Evolutionary conservation across 2,888 invertebrate species (phyloP), one percentile per base, ranked within the genome.

Genomic region (Heliconius aoede): DNA sequence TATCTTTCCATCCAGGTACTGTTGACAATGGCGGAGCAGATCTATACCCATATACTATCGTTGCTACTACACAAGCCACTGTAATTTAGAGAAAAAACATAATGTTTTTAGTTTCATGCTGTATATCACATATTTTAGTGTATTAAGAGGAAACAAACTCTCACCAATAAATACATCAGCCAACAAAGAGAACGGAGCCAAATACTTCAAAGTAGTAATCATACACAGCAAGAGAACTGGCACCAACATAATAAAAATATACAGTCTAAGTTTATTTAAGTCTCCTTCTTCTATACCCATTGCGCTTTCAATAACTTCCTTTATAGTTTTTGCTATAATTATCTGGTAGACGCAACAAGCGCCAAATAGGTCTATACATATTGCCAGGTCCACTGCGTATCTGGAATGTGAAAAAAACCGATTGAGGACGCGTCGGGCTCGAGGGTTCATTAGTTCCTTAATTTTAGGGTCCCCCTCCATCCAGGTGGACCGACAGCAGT

Each of bases 271-370:
- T 3, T 84, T 82, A n/a, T 87, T 83, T 24, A 88, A 68, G 36
- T 80, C 64, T 46, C 75, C 7, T 2, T 69, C 60, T 11, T 79
- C 32, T 1, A 85, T 78, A 0, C 80, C 85, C 0, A 84, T 82
- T 0, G 82, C 78, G 4, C 84, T 85, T 62, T 89, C 87, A 0
- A 89, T 81, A 3, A 94, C 79, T 77, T 92, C 91, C 73, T 90
- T 88, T 7, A 93, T 88, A 0, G 93, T 91, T 79, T 92, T 92
- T 0, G 93, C 93, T 82, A 93, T 94, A 28, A 94, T 93, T 55
- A 94, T 92, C 76, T 92, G 90, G 81, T 94, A 94, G 0, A 93
- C 93, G 78, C 92, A 92, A 79, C 94, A 94, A 0, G 94, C 92
- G 0, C 94, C 94, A 64, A 94, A 94, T 0, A 94, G 83, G 69